These are phyloP conservation scores for Pelagia noctiluca DNA, from an alignment of 30 jellyfish, hydroid and myxozoan species.

Conservation along the genomic window DNA sequence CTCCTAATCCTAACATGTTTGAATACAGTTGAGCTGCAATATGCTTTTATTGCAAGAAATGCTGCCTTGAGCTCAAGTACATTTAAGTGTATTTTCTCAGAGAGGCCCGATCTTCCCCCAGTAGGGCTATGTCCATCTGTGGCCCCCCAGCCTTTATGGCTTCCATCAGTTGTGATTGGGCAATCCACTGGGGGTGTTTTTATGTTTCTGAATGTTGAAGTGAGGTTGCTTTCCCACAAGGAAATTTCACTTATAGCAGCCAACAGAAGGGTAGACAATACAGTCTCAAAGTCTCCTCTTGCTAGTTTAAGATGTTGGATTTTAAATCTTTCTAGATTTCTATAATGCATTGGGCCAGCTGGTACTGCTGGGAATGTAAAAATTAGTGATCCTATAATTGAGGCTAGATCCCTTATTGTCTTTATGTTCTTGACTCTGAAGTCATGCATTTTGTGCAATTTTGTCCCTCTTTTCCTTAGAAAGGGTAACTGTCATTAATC, in stretches of 20 bases:
- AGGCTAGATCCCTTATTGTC: too few relatives aligned
- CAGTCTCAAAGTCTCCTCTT: not conserved
- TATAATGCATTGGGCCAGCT: slow-evolving; percentile 6
- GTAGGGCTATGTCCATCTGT: not conserved
- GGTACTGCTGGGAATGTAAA: not conserved
- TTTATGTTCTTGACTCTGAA: too few relatives aligned
- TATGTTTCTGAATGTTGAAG: not conserved
- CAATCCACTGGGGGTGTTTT: not conserved
- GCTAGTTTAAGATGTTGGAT: not conserved
- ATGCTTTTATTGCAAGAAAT: not conserved
- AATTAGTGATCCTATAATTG: not conserved
- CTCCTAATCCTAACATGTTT: not conserved
- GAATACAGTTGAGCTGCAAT: not conserved
- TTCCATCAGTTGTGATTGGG: slow-evolving; percentile 1
- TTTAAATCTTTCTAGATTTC: slow-evolving; percentile 12
- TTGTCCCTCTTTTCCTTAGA: too few relatives aligned
- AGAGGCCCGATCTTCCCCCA: not conserved
- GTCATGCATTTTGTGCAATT: too few relatives aligned
- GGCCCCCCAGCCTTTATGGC: slow-evolving; percentile 49
- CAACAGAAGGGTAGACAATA: not conserved
- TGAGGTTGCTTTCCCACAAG: not conserved
- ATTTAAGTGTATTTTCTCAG: not conserved
- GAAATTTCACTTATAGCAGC: not conserved
- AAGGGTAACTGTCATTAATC: too few relatives aligned
- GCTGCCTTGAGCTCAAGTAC: not conserved